Base-by-base conservation (phyloP, 2,888 invertebrate species). In the Drosophila acutilabella region DNA sequence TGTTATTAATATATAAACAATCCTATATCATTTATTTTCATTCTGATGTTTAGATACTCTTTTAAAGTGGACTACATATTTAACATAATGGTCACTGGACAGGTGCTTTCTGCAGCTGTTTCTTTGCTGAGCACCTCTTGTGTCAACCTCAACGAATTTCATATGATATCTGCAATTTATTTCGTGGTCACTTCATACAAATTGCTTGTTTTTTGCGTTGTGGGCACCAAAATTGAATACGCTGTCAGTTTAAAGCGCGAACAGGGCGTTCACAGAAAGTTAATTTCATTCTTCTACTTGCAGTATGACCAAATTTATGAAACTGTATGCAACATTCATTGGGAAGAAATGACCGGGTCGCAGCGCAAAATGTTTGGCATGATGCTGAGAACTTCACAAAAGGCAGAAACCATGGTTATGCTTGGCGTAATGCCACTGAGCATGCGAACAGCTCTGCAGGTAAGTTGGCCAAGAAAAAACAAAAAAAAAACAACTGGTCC, bases 151-250 rank as follows among this genome's bases (percentile, higher is more conserved):
- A 60, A 8, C 8, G 68, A 54, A 0, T 87, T 82, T 14, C 68
- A 82, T 50, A 23, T 66, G 6, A 64, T 79, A 2, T 65, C 72
- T 11, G 60, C 64, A 6, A 56, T 78, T 2, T 81, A 23, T 14
- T 61, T 81, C 8, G 3, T 81, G 14, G 36, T 84, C n/a, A 62
- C 79, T n/a, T 62, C 57, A 38, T 87, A 82, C 53, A 68, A 58
- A 36, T 78, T 82, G 81, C 11, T 66, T 0, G 70, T 84, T 36
- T 82, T 81, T 13, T 82, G 81, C 41, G 6, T 87, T 42, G 26
- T 82, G 45, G 81, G 88, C 47, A 81, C 85, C 2, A 72, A 75
- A 41, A 48, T 84, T 11, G 88, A 82, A 38, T 75, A 64, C 33
- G 75, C 72, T 26, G 81, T 82, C 7, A 45, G 82, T 68, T 13